phyloP scores from a whole-genome alignment of 2,797 vertebrate species.

The Sebastes hopkinsi region DNA sequence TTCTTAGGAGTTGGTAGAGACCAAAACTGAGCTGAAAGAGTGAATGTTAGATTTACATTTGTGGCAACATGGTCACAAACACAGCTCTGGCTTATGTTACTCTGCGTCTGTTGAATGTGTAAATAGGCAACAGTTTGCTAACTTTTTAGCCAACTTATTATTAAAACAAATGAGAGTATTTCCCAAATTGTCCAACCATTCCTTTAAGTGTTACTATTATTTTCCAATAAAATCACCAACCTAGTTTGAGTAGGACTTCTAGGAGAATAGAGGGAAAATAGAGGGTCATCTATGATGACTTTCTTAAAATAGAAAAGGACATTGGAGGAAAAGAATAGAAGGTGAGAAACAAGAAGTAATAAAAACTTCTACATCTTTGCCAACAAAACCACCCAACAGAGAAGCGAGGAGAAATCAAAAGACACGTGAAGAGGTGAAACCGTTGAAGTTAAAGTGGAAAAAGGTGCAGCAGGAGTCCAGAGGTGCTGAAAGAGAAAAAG shows the following conservation, averaged over 20 bases:
- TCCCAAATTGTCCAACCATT: background rate
- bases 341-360: conserved; percentile 1
- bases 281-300: background rate
- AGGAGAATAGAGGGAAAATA: background rate
- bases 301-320: conserved; percentile 14
- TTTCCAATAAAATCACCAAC: background rate
- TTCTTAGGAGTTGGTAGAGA: too few species aligned
- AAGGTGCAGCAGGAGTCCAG: conserved; percentile 25
- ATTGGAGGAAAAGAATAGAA: background rate
- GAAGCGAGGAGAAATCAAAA: background rate
- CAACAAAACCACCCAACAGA: conserved; percentile 1
- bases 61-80: background rate
- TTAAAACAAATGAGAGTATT: background rate
- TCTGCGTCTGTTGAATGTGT: too few species aligned
- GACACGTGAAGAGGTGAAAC: conserved; percentile 19
- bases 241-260: background rate
- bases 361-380: background rate
- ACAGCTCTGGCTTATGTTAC: too few species aligned
- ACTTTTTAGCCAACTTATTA: background rate
- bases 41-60: too few species aligned
- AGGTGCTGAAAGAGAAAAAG: conserved; percentile 52
- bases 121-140: background rate
- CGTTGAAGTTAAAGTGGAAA: conserved; percentile 10
- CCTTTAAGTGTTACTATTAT: background rate
- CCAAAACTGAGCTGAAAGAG: too few species aligned